phyloP scores from a whole-genome alignment of 2,888 invertebrate genomes.

The Hirtodrosophila histrioides region DNA sequence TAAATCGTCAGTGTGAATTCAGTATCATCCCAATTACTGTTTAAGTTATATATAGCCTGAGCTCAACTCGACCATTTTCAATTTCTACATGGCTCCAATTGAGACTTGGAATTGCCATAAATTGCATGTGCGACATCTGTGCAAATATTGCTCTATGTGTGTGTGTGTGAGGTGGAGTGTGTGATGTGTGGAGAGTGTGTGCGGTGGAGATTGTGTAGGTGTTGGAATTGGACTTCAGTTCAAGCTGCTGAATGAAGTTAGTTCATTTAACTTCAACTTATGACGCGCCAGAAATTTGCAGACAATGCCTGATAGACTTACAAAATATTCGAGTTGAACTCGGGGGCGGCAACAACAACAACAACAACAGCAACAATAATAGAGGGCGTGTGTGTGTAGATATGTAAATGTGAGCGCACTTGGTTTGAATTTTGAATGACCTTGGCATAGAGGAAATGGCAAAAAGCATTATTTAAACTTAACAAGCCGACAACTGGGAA shows the following conservation, averaged over 20 bases:
- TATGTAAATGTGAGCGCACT: slow-evolving; percentile 55
- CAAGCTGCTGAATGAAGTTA: slow-evolving; percentile 67
- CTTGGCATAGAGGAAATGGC: slow-evolving; percentile 83
- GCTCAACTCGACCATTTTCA: slow-evolving; percentile 47
- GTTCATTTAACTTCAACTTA: slow-evolving; percentile 78
- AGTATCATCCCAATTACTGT: slow-evolving; percentile 11
- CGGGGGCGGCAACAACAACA: slow-evolving; percentile 40
- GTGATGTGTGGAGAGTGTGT: slow-evolving; percentile 12
- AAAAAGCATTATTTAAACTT: slow-evolving; percentile 80
- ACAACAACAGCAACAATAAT: slow-evolving; percentile 14
- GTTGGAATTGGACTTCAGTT: slow-evolving; percentile 52
- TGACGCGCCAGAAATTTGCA: slow-evolving; percentile 75
- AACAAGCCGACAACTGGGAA: slow-evolving; percentile 70
- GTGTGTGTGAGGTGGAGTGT: slow-evolving; percentile 7
- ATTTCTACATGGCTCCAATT: slow-evolving; percentile 66
- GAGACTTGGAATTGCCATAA: slow-evolving; percentile 78
- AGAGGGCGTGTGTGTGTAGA: slow-evolving; percentile 17
- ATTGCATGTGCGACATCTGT: slow-evolving; percentile 77
- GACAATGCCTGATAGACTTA: slow-evolving; percentile 69
- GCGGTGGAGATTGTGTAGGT: slow-evolving; percentile 41
- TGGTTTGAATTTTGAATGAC: slow-evolving; percentile 85
- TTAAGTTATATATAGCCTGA: slow-evolving; percentile 30
- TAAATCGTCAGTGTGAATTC: not conserved
- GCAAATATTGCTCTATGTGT: slow-evolving; percentile 33
- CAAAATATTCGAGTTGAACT: slow-evolving; percentile 68